A percentile compares a stretch with the other conserved stretches of the same genome.
Evolutionary conservation across 1,140 invertebrate species (phyloP).

Genomic region (Sycobia sp.): DNA sequence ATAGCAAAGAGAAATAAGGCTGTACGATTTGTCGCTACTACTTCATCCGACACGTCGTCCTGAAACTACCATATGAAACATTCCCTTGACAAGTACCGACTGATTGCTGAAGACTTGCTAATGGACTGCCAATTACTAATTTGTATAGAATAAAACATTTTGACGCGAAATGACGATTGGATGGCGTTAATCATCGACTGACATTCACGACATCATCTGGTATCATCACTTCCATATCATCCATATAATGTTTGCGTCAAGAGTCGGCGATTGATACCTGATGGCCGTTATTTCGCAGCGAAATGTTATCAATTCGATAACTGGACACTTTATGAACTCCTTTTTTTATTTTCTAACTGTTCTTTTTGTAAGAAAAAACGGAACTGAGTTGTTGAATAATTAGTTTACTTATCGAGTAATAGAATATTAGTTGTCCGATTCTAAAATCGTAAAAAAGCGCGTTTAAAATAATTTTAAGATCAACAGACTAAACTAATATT

Average conservation of each 20-base stretch:
- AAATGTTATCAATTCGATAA: constrained; percentile 33
- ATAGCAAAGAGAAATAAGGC: constrained; percentile 9
- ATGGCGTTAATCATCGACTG: constrained; percentile 36
- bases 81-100: constrained; percentile 38
- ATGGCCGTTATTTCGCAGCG: constrained; percentile 33
- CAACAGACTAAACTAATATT: constrained; percentile 13
- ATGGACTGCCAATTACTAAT: constrained; percentile 42
- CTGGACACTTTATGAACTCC: constrained; percentile 26
- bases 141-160: constrained; percentile 17
- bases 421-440: constrained; percentile 14
- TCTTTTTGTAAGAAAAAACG: constrained; percentile 6
- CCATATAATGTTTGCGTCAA: constrained; percentile 52
- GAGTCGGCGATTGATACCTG: constrained; percentile 35
- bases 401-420: background rate
- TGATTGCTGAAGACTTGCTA: constrained; percentile 32
- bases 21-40: constrained; percentile 16
- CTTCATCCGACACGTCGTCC: constrained; percentile 16
- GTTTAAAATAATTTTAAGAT: constrained; percentile 19
- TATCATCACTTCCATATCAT: constrained; percentile 53
- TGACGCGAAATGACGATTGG: constrained; percentile 21
- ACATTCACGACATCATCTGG: constrained; percentile 52
- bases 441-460: constrained; percentile 12
- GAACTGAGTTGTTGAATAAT: constrained; percentile 26
- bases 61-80: constrained; percentile 29
- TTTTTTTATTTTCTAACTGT: constrained; percentile 19